phyloP scores from a whole-genome alignment of 2,888 invertebrate genomes.

The Baronia brevicornis region DNA sequence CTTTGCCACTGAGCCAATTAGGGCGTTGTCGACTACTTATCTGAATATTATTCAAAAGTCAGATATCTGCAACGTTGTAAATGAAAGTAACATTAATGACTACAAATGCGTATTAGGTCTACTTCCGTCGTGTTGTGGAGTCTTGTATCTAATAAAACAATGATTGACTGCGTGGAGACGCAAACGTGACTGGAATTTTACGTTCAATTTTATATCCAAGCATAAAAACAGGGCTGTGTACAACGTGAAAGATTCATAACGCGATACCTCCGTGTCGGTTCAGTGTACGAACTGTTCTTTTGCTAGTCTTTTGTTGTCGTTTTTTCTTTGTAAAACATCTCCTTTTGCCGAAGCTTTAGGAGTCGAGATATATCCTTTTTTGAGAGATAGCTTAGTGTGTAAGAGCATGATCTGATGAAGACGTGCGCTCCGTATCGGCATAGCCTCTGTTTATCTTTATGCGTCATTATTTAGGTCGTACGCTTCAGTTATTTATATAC shows the following conservation, averaged over 20 bases:
- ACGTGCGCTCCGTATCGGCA: constrained; percentile 8
- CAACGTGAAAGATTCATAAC: constrained; percentile 59
- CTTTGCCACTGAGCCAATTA: too few species aligned
- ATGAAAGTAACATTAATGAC: constrained; percentile 8
- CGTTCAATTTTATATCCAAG: constrained; percentile 53
- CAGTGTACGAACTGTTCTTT: constrained; percentile 22
- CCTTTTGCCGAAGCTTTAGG: too few species aligned
- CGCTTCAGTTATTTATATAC: constrained; percentile 26
- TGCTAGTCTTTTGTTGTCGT: constrained; percentile 16
- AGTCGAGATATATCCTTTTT: too few species aligned
- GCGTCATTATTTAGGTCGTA: constrained; percentile 44
- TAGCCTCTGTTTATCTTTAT: constrained; percentile 36
- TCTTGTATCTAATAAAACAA: constrained; percentile 61
- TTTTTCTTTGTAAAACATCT: constrained; percentile 13
- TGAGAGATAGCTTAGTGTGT: too few species aligned
- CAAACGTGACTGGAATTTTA: constrained; percentile 60
- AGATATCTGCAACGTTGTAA: too few species aligned
- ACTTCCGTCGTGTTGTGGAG: constrained; percentile 26
- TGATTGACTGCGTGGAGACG: constrained; percentile 57
- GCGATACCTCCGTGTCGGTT: constrained; percentile 25
- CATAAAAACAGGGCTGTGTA: constrained; percentile 47
- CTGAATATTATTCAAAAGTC: too few species aligned
- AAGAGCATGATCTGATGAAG: constrained; percentile 7
- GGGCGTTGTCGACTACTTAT: too few species aligned
- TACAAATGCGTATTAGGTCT: constrained; percentile 19